A percentile compares a stretch with the other conserved stretches of the same genome.
Conservation (phyloP, 2,113 vertebrate species). For the Xenus cinereus region DNA sequence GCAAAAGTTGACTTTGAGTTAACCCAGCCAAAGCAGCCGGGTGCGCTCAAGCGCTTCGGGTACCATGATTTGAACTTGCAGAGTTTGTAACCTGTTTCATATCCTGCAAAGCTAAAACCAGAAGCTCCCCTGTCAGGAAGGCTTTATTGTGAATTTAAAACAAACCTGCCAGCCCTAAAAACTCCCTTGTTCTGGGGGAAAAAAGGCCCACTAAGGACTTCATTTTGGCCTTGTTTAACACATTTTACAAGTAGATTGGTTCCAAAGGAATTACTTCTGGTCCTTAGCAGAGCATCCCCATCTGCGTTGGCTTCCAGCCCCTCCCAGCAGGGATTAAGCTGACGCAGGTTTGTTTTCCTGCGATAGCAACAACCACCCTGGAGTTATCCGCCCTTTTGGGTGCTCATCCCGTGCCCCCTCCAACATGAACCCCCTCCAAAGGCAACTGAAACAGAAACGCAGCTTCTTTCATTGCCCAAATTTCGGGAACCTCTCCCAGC, state of each 20-base stretch:
- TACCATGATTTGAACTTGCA: background rate
- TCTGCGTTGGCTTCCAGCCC: rapidly evolving
- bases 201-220: background rate
- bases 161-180: background rate
- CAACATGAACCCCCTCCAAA: rapidly evolving
- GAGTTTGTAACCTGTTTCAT: background rate
- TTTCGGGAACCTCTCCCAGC: background rate
- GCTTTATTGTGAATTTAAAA: background rate
- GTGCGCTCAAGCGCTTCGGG: rapidly evolving
- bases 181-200: background rate
- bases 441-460: rapidly evolving
- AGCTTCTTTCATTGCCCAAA: background rate
- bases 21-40: background rate
- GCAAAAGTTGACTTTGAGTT: background rate
- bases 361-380: rapidly evolving
- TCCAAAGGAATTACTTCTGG: background rate
- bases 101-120: background rate
- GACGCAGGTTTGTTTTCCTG: background rate
- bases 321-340: background rate
- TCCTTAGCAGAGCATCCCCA: background rate
- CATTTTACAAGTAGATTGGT: background rate
- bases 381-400: rapidly evolving
- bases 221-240: background rate
- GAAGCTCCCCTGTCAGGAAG: background rate
- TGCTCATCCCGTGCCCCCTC: rapidly evolving